Evolutionary conservation across 2,888 invertebrate species (phyloP), one percentile per base, ranked within the genome.

Genomic region (Alviniconcha strummeri): DNA sequence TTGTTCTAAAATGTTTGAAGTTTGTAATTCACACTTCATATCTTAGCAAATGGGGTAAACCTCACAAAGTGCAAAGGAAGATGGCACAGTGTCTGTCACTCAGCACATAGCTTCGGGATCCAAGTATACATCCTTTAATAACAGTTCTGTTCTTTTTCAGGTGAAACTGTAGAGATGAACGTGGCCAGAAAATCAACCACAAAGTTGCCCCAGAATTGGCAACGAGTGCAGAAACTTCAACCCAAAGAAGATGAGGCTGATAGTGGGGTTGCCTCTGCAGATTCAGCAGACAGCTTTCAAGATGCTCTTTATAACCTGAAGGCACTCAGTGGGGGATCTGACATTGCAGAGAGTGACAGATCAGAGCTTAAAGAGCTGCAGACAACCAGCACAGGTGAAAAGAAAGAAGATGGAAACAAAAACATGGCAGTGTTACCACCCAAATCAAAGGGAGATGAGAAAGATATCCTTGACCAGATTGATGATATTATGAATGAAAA

Each of bases 281-380:
- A 81, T 67, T 84, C 84, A 15, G 57, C 84, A 71, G 85, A 84
- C 74, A 84, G 82, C 74, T 84, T 86, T 69, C 83, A 86, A 67
- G 84, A 87, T 74, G 85, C 85, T 55, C 82, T 86, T 17, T 60
- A 83, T 60, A 86, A 85, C 52, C 83, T 87, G 36, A 86, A 86
- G 17, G 85, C 86, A 56, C 76, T 87, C 57, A 86, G 86, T 84
- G 84, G 87, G 17, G 56, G 64, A n/a, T 11, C 67, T 7, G 84
- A 84, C 52, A 54, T 52, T 76, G 54, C 57, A 52, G 82, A 82
- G 17, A 55, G 55, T 13, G 83, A 74, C 56, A 80, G 67, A 17
- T 74, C 79, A 54, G 78, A 74, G 9, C 19, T 77, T 9, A 77
- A 78, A 71, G 80, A 82, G 19, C n/a, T 72, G n/a, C 74, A 69